phyloP scores from a whole-genome alignment of 2,113 vertebrate genomes.

The Pomatorhinus ruficollis region DNA sequence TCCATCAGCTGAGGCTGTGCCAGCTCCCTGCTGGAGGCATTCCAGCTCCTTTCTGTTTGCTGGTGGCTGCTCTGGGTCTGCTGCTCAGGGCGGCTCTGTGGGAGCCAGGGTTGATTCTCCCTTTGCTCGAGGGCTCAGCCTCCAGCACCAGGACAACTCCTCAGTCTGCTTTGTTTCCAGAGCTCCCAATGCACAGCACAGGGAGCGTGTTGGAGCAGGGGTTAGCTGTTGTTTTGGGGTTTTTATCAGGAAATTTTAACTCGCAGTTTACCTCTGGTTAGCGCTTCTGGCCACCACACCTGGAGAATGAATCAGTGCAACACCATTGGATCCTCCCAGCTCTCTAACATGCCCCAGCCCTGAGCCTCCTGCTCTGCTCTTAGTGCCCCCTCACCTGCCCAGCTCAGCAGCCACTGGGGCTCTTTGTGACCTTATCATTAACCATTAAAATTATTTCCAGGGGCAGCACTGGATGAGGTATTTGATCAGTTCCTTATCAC shows the following conservation, averaged over 20 bases:
- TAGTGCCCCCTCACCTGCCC: neutral
- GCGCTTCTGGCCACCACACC: neutral
- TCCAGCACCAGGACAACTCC: neutral
- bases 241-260: neutral
- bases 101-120: neutral
- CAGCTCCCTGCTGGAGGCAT: neutral
- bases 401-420: neutral
- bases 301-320: neutral
- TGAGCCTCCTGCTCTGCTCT: neutral
- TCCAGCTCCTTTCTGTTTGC: neutral
- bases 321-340: neutral
- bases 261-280: neutral
- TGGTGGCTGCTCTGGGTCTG: neutral
- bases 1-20: neutral
- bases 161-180: neutral
- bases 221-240: neutral
- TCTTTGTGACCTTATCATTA: neutral
- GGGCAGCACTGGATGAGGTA: neutral
- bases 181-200: neutral
- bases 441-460: neutral
- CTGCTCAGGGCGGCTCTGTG: neutral
- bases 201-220: neutral
- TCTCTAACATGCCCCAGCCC: neutral
- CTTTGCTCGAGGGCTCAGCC: neutral
- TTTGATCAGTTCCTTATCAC: slow-evolving; percentile 2